Evolutionary conservation across 2,888 invertebrate genomes (phyloP).

Genomic region (Chaetogeoica ovagalla): DNA sequence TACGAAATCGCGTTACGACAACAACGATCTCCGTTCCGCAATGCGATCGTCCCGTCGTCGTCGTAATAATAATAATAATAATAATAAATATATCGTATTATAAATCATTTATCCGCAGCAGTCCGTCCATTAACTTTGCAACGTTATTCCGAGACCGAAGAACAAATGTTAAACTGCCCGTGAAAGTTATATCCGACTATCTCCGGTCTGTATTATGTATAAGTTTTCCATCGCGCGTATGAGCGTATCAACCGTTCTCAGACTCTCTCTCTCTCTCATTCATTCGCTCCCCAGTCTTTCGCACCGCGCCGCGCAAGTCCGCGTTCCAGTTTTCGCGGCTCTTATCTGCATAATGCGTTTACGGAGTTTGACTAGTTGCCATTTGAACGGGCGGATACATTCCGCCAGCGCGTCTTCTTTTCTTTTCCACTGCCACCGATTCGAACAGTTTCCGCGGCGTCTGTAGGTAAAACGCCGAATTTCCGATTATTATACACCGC

Average conservation of each 20-base stretch:
- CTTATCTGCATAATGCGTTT: constrained; percentile 37
- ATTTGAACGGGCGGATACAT: constrained; percentile 32
- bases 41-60: no score
- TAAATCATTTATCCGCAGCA: constrained; percentile 28
- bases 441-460: no score
- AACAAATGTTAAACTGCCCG: constrained; percentile 44
- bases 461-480: no score
- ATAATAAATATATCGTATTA: not conserved
- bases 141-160: constrained; percentile 22
- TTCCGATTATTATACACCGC: no score
- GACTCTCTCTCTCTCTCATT: no score
- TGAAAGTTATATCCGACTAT: constrained; percentile 38
- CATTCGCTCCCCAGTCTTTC: no score
- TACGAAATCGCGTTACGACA: no score
- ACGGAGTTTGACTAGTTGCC: constrained; percentile 29
- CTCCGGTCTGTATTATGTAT: constrained; percentile 32
- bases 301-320: not conserved
- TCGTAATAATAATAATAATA: no score
- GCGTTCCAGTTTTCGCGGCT: not conserved
- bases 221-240: constrained; percentile 2
- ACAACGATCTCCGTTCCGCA: no score
- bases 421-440: not conserved
- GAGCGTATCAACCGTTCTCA: not conserved
- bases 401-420: not conserved
- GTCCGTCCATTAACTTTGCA: constrained; percentile 27